Base-by-base conservation (phyloP, 2,888 invertebrate species). In the Spilarctia lutea region DNA sequence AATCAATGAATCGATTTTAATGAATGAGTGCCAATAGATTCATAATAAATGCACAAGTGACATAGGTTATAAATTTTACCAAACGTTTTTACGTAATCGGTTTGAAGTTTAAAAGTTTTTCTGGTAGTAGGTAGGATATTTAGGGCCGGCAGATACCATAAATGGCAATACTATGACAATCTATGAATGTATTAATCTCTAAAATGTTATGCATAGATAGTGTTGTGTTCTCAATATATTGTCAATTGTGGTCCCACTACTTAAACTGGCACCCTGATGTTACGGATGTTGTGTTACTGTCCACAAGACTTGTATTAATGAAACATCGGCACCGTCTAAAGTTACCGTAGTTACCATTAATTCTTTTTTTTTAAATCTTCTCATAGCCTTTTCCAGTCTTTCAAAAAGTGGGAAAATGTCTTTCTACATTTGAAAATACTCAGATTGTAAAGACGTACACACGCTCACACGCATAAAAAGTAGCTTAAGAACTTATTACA, bases 261-360 rank as follows among this genome's bases (percentile, higher is more conserved):
- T 42, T 30, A 4, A 66, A 56, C n/a, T 56, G 77, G 78, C 75
- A 77, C 75, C 77, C 70, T 73, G 75, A 65, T 75, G 75, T 24
- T 78, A 33, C 18, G 27, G 45, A 16, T 45, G 16, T 45, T 13
- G 16, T 45, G 16, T 45, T 67, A 73, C 74, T 71, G 48, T 68
- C 76, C 72, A 75, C 73, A 60, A 79, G 63, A 68, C 11, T 8
- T 63, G 79, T 73, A 80, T 74, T 75, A 83, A 78, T 81, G 77
- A 71, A 72, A 74, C 73, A 71, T 42, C 68, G 65, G 65, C 60
- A 56, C 24, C 11, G 63, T 72, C 79, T 75, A 84, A 84, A 75
- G 75, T 73, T 75, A 69, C 72, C 78, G 74, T 75, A 71, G 69
- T 76, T 81, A 72, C 74, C 74, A 78, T 71, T 16, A 45, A 3